Percentiles rank a stretch among this genome's conserved stretches.
Conservation (phyloP, 2,797 vertebrate species). For the Choloepus didactylus region DNA sequence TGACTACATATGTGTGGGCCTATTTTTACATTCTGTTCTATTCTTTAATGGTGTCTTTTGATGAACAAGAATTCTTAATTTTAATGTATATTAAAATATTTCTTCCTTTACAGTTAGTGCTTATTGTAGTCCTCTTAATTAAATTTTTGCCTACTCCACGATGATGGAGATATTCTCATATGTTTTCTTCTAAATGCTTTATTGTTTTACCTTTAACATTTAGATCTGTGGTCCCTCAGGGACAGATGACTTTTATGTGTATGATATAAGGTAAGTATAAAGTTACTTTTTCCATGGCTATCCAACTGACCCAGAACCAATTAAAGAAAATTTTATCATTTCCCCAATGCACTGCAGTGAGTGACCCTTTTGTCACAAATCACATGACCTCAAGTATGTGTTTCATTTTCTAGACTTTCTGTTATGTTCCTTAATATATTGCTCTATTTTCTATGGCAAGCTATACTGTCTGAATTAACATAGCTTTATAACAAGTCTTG, state of each 20-base stretch:
- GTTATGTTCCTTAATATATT: not conserved
- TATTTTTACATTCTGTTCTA: not conserved
- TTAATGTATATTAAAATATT: not conserved
- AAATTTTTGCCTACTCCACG: not conserved
- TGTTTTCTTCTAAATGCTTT: conserved; percentile 43
- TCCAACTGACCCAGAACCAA: conserved; percentile 6
- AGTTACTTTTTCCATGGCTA: not conserved
- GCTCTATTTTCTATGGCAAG: not conserved
- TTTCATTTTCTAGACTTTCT: not conserved
- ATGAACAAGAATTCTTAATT: conserved; percentile 5
- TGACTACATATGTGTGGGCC: not conserved
- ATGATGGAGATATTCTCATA: not conserved
- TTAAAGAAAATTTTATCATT: conserved; percentile 54
- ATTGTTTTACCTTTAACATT: not conserved
- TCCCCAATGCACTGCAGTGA: not conserved
- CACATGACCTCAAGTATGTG: not conserved
- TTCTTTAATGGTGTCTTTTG: not conserved
- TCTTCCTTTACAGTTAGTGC: not conserved
- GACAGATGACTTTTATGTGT: not conserved
- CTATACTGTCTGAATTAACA: conserved; percentile 6
- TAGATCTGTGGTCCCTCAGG: not conserved
- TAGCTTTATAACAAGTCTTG: not conserved
- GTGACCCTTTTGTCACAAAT: not conserved
- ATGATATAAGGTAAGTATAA: not conserved
- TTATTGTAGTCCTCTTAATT: not conserved